Conservation (phyloP, 2,888 invertebrate genomes). For the Watsonalla binaria region DNA sequence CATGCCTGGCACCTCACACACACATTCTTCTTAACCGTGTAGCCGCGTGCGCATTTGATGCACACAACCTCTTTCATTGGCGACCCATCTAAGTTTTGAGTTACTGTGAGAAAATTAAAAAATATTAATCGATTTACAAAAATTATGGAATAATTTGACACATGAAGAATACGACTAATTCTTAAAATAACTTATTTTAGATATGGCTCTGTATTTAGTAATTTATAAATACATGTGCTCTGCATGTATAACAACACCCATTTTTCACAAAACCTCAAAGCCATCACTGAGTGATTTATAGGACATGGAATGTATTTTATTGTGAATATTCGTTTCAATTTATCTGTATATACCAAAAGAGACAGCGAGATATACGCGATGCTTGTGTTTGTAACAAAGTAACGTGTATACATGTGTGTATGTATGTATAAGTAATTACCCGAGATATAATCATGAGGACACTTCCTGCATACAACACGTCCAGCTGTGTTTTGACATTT, state of each 20-base stretch:
- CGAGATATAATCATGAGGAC: constrained; percentile 60
- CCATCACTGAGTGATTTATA: no score
- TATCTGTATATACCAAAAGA: no score
- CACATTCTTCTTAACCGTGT: constrained; percentile 33
- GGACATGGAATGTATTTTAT: no score
- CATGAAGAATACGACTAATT: no score
- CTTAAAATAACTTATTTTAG: no score
- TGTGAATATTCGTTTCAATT: no score
- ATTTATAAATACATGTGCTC: no score
- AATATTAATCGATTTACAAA: neutral
- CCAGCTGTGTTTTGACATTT: constrained; percentile 52
- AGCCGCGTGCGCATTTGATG: constrained; percentile 61
- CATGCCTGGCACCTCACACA: constrained; percentile 58
- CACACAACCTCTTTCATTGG: constrained; percentile 63
- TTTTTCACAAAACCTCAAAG: no score
- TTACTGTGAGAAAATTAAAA: constrained; percentile 36
- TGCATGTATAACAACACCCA: no score
- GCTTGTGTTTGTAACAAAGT: no score
- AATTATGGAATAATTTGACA: neutral
- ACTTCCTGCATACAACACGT: constrained; percentile 56
- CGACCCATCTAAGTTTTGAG: constrained; percentile 63
- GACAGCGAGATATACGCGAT: no score
- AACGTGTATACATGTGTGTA: neutral
- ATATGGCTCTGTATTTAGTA: no score
- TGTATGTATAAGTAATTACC: constrained; percentile 29